Evolutionary conservation across 2,888 invertebrate species (phyloP).

Genomic region (Andrena bucephala): DNA sequence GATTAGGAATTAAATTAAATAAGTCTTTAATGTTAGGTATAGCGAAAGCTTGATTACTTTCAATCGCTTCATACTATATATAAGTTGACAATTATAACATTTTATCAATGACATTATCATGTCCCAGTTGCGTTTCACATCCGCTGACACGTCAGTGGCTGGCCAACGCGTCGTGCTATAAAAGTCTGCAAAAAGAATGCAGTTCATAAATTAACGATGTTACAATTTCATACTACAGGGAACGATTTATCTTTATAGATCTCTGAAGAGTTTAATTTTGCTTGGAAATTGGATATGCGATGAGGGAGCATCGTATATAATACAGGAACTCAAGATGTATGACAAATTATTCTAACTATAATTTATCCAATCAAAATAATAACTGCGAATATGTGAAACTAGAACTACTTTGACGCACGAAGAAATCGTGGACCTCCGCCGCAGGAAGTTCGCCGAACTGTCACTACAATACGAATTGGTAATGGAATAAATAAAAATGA

Average conservation of each 20-base stretch:
- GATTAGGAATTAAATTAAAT: too few relatives aligned
- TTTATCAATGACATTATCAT: constrained; percentile 6
- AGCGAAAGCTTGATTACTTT: too few relatives aligned
- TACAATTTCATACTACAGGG: background rate
- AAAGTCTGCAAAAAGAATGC: background rate
- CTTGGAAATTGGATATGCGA: constrained; percentile 74
- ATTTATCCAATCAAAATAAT: background rate
- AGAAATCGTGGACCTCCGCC: constrained; percentile 78
- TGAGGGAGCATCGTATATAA: constrained; percentile 67
- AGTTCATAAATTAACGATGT: background rate
- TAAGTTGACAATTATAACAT: background rate
- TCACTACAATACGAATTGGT: constrained; percentile 30
- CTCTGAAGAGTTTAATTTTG: constrained; percentile 69
- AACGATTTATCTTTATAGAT: constrained; percentile 55
- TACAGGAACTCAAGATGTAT: constrained; percentile 71
- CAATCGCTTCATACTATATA: background rate
- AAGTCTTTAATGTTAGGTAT: too few relatives aligned
- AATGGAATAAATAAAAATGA: background rate
- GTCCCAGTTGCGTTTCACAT: constrained; percentile 12
- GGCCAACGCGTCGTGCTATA: background rate
- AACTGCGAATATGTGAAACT: constrained; percentile 47
- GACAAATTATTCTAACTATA: constrained; percentile 3
- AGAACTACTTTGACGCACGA: constrained; percentile 78
- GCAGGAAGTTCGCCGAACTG: constrained; percentile 62
- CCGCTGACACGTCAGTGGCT: constrained; percentile 7